Evolutionary conservation across 2,888 invertebrate genomes (phyloP).

Genomic region (Ophonus ardosiacus): DNA sequence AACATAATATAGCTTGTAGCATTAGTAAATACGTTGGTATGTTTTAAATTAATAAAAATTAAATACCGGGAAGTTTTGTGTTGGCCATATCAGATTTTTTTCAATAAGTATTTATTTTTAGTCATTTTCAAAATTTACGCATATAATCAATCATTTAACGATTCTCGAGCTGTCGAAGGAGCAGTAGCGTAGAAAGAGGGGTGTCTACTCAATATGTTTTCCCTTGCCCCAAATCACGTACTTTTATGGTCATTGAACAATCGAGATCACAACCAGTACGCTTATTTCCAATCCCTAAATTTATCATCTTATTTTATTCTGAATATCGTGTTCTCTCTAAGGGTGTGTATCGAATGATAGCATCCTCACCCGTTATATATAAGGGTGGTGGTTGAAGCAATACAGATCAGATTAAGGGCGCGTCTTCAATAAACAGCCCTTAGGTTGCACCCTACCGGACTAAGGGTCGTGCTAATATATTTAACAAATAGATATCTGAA

Average conservation of each 20-base stretch:
- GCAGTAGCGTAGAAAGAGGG: background rate
- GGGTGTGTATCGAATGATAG: background rate
- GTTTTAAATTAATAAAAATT: too few relatives aligned
- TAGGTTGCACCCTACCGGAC: background rate
- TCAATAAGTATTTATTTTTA: background rate
- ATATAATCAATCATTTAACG: background rate
- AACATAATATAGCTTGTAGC: too few relatives aligned
- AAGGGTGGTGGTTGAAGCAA: constrained; percentile 2
- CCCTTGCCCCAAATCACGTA: background rate
- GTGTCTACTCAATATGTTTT: background rate
- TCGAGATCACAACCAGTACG: background rate
- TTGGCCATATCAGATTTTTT: too few relatives aligned
- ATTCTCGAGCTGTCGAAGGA: background rate
- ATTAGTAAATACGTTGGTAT: too few relatives aligned
- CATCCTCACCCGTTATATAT: background rate
- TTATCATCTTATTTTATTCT: background rate
- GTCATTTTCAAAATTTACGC: background rate
- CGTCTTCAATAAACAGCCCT: constrained; percentile 22
- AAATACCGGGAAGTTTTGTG: too few relatives aligned
- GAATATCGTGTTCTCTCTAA: background rate
- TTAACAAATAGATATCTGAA: constrained; percentile 16
- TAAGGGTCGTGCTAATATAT: constrained; percentile 7
- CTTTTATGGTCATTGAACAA: background rate
- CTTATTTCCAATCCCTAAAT: background rate
- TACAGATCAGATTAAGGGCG: constrained; percentile 38